phyloP scores from a whole-genome alignment of 2,888 invertebrate species.

The Lycaena phlaeas region DNA sequence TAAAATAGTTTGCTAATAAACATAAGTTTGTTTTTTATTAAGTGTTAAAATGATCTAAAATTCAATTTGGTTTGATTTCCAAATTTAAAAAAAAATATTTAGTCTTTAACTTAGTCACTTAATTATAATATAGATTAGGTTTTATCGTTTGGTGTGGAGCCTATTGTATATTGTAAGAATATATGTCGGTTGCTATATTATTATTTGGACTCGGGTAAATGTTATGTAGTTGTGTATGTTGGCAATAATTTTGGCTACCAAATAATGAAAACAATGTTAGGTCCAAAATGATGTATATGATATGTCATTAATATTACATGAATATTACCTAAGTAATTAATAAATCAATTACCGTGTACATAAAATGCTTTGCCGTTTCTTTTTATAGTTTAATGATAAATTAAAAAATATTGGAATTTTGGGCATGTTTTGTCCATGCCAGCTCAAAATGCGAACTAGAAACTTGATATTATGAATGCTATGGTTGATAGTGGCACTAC shows the following conservation, averaged over 20 bases:
- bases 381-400: too few species aligned
- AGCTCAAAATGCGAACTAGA: too few species aligned
- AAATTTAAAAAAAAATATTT: conserved; percentile 44
- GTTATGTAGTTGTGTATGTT: conserved; percentile 29
- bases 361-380: too few species aligned
- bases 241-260: conserved; percentile 15
- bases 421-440: too few species aligned
- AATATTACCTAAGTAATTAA: too few species aligned
- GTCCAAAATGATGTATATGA: background rate
- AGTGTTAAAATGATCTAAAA: conserved; percentile 37
- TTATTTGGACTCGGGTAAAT: conserved; percentile 58
- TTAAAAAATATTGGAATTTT: too few species aligned
- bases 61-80: conserved; percentile 48
- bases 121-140: conserved; percentile 51
- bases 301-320: too few species aligned
- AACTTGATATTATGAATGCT: too few species aligned
- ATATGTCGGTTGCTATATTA: conserved; percentile 51
- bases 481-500: too few species aligned
- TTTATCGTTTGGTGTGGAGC: conserved; percentile 41
- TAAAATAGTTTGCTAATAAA: conserved; percentile 33
- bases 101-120: conserved; percentile 60
- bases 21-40: conserved; percentile 46
- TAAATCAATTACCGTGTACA: too few species aligned
- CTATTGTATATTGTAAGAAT: conserved; percentile 51
- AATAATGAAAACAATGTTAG: background rate